Evolutionary conservation across 2,797 vertebrate species (phyloP).

Genomic region (Pelobates cultripes): DNA sequence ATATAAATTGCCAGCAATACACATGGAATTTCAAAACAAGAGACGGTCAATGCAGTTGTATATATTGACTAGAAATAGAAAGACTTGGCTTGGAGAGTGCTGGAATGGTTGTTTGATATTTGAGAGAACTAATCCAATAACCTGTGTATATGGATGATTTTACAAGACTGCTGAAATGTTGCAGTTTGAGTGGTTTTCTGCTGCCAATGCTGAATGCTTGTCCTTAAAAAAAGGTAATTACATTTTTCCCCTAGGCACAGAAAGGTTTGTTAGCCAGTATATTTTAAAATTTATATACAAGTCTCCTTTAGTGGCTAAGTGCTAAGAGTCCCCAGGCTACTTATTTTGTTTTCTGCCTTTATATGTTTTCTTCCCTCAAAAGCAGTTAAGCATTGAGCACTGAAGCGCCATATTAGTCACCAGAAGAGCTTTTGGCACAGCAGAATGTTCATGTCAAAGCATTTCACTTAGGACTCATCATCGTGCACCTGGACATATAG

Average conservation of each 20-base stretch:
- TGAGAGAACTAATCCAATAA: too few relatives aligned
- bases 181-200: background rate
- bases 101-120: too few relatives aligned
- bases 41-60: too few relatives aligned
- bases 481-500: slow-evolving; percentile 10
- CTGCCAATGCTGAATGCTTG: background rate
- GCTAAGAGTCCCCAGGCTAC: background rate
- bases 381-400: background rate
- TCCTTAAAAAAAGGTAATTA: background rate
- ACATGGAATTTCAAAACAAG: too few relatives aligned
- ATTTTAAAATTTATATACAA: background rate
- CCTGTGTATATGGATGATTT: background rate
- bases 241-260: background rate
- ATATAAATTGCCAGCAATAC: too few relatives aligned
- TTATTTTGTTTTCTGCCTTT: background rate
- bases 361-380: slow-evolving; percentile 7
- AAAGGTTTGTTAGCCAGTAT: background rate
- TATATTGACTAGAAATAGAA: too few relatives aligned
- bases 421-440: slow-evolving; percentile 12
- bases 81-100: too few relatives aligned
- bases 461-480: slow-evolving; percentile 8
- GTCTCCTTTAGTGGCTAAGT: background rate
- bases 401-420: background rate
- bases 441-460: background rate
- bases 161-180: background rate